Base-by-base conservation (phyloP, 1,140 invertebrate genomes). In the Asbolus verrucosus region DNA sequence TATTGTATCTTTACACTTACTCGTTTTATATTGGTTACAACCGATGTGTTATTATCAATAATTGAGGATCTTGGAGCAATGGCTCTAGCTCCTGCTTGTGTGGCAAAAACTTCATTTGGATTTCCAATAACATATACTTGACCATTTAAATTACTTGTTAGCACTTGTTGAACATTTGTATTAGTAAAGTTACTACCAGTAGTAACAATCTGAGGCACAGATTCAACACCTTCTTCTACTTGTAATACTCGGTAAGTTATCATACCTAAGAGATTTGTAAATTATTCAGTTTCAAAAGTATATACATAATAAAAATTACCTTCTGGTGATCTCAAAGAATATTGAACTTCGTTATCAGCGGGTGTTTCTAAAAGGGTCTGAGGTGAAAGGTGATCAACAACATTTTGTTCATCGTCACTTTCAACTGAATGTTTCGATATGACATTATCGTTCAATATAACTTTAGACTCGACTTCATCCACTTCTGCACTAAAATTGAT, bases 91-190 rank as follows among this genome's bases (percentile, higher is more conserved):
- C 83, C 81, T 50, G 81, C 82, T 39, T 75, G 73, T 61, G 73
- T 71, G 11, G 83, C 83, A 70, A 85, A 85, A 30, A 85, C 82
- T 69, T 87, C 85, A 39, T 83, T 84, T 13, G 85, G 81, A 77
- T 82, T 86, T 18, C 85, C 84, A 74, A 87, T 85, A 16, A 87
- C 84, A 77, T 86, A 87, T 69, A 86, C 82, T 73, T 86, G 85
- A n/a, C 80, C 80, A 76, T 81, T 81, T 41, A 81, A 41, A 67
- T 79, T 79, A 54, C 75, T 75, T 19, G 78, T 76, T 8, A 81
- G 43, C 1, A 81, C 76, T 73, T 81, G 79, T 62, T 73, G 77
- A 15, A 78, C 73, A 27, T 68, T 67, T 15, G 73, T 50, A 61
- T 67, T 74, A 21, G 72, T 61, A 71, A 72, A 46, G 67, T 73